Base-by-base conservation (phyloP, 2,113 vertebrate genomes). In the Rutilus rutilus region DNA sequence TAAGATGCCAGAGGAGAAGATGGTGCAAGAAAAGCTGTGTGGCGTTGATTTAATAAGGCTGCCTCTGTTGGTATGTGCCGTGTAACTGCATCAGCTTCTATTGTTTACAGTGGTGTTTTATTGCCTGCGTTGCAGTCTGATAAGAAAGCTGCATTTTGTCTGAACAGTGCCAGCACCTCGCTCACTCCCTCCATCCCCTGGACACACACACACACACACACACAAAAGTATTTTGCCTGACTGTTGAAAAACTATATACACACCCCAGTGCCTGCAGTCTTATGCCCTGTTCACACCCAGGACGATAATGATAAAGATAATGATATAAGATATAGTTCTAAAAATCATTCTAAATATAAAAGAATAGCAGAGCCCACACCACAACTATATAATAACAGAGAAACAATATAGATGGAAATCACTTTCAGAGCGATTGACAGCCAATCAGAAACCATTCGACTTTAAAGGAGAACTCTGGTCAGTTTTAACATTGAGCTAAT, bases 181-280 rank as follows among this genome's bases (percentile, higher is more conserved):
- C 47, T 78, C 21, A 78, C 42, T 36, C 83, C 78, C 15, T 85
- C 23, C 6, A 52, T 77, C 42, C 21, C 78, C 74, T 25, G 45
- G 73, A 77, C 17, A 64, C 73, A 76, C 57, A 42, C 65, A 25
- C 50, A 62, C 3, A 65, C n/a, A n/a, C n/a, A n/a, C n/a, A n/a
- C 15, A 64, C 71, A 76, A 3, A 65, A 25, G 15, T 62, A 57
- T 57, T 57, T 71, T 73, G 50, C 15, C 12, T 9, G 62, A 60
- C 33, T 85, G 59, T 59, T 64, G 52, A 25, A 78, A 67, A 33
- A 77, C 14, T 77, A 67, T 85, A 85, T 27, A 77, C 50, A 83
- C 67, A 74, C 36, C 82, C 54, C 47, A 78, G 23, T 57, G 47
- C 75, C 75, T 23, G 33, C 36, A 12, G 54, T 75, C 50, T 47